Base-by-base conservation (phyloP, 2,113 vertebrate species). In the Amblyornis subalaris region DNA sequence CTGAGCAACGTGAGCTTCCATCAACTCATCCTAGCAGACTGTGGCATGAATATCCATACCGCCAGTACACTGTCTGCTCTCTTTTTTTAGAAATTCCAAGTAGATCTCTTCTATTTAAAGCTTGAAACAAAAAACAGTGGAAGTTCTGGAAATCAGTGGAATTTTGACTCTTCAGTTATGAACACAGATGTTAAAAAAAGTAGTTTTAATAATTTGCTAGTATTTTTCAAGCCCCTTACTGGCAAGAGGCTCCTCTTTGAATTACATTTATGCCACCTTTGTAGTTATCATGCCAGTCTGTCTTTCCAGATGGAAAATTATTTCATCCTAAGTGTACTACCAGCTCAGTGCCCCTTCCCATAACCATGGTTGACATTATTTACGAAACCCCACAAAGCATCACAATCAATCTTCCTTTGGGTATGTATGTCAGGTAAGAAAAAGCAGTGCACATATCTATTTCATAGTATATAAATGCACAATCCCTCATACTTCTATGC, bases 1-100 rank as follows among this genome's bases (percentile, higher is more conserved):
- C 62, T 69, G 58, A 54, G 44, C 45, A 54, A 61, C 0, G 4
- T 12, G 75, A 67, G 23, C 35, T 75, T 3, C 1, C 47, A 50
- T 19, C 45, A 86, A 2, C 28, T 61, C 45, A 77, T 14, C 33
- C 50, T 65, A 75, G 72, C 24, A 48, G 50, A 21, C 16, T 53
- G 36, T 38, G 44, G n/a, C 53, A 78, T 4, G 8, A 64, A 79
- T 28, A 55, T 17, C 44, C 54, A 15, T 16, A n/a, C 13, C 26
- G 79, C 21, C 20, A 61, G 13, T 0, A 1, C 22, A n/a, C 6
- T 5, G 0, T 16, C 12, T 14, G 16, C 12, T 51, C 29, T 51
- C 38, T 14, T 42, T 62, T 38, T 66, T 16, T 12, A 73, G 57
- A 26, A 69, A 29, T n/a, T 84, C 9, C 35, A 64, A 74, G 57